These are phyloP conservation scores for Melieria omissa DNA, from an alignment of 2,888 invertebrate genomes.

Conservation along the genomic window DNA sequence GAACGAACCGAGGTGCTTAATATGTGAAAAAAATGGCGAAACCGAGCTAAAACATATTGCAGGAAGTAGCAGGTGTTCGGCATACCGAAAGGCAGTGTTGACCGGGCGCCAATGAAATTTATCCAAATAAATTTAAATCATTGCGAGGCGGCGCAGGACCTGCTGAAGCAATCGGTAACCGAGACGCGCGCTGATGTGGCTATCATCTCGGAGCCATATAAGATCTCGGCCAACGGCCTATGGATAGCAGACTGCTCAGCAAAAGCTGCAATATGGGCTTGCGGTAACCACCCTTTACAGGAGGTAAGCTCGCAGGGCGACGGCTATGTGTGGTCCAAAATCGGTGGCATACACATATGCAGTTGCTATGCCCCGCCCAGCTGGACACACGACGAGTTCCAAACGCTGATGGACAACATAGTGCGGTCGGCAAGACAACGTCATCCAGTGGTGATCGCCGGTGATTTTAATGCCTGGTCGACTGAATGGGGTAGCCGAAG, in stretches of 20 bases:
- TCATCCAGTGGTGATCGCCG: neutral
- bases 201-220: neutral
- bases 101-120: neutral
- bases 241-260: neutral
- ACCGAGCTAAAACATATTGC: neutral
- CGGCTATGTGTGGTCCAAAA: neutral
- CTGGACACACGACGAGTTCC: slow-evolving; percentile 12
- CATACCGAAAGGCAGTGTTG: neutral
- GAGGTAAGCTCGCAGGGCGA: neutral
- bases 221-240: neutral
- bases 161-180: neutral
- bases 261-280: slow-evolving; percentile 11
- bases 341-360: neutral
- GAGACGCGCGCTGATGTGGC: neutral
- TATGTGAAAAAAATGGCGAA: neutral
- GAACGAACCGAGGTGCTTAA: neutral
- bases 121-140: neutral
- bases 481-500: slow-evolving; percentile 4
- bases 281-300: slow-evolving; percentile 4
- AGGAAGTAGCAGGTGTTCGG: slow-evolving; percentile 1
- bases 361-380: slow-evolving; percentile 20
- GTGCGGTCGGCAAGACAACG: neutral
- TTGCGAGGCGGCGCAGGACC: neutral
- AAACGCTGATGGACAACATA: neutral
- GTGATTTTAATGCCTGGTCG: neutral